These are phyloP conservation scores for Meles meles DNA, from an alignment of 2,113 vertebrate genomes.

Conservation along the genomic window DNA sequence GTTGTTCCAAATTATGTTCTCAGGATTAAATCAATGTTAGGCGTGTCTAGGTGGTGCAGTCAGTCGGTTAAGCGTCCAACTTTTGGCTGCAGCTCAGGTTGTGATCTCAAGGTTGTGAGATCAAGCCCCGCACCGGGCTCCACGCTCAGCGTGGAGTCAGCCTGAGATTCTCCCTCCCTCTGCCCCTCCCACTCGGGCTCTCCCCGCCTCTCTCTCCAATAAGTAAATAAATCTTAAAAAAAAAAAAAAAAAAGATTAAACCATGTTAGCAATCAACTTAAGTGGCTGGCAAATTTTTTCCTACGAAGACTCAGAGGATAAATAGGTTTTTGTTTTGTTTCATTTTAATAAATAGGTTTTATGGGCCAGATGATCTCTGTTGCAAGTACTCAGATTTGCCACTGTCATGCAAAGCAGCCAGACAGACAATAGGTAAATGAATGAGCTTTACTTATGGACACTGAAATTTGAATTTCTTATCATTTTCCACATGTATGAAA, in stretches of 20 bases:
- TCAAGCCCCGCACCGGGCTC: not conserved
- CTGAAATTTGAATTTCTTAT: not conserved
- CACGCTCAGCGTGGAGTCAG: not conserved
- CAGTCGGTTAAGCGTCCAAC: not conserved
- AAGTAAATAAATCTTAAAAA: not conserved
- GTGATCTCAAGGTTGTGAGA: not conserved
- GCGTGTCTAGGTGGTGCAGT: rapidly evolving
- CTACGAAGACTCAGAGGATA: not conserved
- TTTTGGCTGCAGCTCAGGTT: not conserved
- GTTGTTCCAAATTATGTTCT: not conserved
- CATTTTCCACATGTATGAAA: not conserved
- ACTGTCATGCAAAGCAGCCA: not conserved
- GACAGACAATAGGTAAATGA: not conserved
- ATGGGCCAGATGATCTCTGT: not conserved
- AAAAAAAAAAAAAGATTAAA: not conserved
- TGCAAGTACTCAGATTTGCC: not conserved
- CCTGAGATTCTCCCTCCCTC: not conserved
- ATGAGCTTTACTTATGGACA: not conserved
- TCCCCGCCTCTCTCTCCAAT: not conserved
- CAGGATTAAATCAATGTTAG: not conserved
- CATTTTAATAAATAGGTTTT: not conserved
- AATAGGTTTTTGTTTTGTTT: not conserved
- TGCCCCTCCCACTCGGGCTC: not conserved
- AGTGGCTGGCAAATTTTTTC: not conserved
- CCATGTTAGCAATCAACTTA: not conserved